Conservation (phyloP, 2,797 vertebrate species). For the Pantherophis alleghaniensis region DNA sequence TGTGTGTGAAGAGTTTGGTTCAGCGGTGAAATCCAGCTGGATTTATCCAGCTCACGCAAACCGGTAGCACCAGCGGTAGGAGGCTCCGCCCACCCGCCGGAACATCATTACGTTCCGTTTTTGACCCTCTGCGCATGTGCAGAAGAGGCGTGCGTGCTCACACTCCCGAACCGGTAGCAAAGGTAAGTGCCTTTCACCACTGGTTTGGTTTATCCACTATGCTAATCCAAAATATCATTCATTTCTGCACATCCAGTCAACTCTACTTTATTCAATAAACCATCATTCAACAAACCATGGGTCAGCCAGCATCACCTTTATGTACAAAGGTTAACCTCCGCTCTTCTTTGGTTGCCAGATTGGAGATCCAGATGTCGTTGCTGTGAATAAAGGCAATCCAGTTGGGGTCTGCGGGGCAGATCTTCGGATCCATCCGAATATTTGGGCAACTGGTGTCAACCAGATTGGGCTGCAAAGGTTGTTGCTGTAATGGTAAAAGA, state of each 20-base stretch:
- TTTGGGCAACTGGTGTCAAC: constrained; percentile 80
- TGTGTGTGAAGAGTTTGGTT: background rate
- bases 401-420: constrained; percentile 79
- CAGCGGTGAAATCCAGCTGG: background rate
- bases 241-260: background rate
- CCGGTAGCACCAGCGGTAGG: rapidly evolving
- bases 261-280: background rate
- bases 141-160: too few species aligned
- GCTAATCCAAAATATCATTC: background rate
- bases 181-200: too few species aligned
- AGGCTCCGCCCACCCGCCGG: too few species aligned
- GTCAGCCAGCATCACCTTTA: constrained; percentile 68
- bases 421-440: constrained; percentile 81
- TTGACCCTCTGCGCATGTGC: too few species aligned
- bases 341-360: constrained; percentile 76
- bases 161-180: too few species aligned
- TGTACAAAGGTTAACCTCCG: constrained; percentile 78
- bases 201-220: background rate
- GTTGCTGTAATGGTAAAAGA: constrained; percentile 67
- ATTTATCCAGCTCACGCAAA: too few species aligned
- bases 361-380: constrained; percentile 80
- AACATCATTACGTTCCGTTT: too few species aligned
- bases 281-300: background rate
- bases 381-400: constrained; percentile 82
- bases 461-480: constrained; percentile 75